Evolutionary conservation across 2,888 invertebrate genomes (phyloP).

Genomic region (Macrophya alboannulata): DNA sequence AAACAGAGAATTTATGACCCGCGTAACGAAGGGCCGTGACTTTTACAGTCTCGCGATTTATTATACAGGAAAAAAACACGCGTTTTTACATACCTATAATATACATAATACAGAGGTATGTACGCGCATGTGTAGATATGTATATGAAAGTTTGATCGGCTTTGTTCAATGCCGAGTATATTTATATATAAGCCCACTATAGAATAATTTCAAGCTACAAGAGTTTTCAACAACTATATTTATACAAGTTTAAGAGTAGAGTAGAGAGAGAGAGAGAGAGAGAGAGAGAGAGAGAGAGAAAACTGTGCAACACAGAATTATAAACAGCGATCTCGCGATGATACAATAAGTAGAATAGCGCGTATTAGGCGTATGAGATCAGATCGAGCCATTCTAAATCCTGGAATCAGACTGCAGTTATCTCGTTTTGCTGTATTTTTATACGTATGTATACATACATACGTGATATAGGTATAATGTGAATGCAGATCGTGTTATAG

Average conservation of each 20-base stretch:
- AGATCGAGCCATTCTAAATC: background rate
- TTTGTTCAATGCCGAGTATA: conserved; percentile 5
- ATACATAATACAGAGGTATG: background rate
- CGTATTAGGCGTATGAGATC: conserved; percentile 11
- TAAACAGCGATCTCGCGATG: background rate
- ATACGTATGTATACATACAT: background rate
- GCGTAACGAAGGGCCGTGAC: conserved; percentile 25
- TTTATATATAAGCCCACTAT: no score
- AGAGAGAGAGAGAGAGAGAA: background rate
- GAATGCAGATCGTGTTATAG: background rate
- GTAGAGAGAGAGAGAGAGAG: background rate
- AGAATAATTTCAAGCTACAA: no score
- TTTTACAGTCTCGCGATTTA: background rate
- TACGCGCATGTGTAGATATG: background rate
- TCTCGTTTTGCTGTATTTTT: background rate
- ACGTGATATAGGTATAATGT: background rate
- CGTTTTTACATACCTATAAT: background rate
- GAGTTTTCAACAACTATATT: background rate
- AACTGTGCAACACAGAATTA: background rate
- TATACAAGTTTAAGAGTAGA: background rate
- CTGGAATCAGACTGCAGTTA: background rate
- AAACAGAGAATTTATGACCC: background rate
- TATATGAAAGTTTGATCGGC: background rate
- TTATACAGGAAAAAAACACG: background rate
- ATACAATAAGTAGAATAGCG: conserved; percentile 1